Conservation (phyloP, 35 echinoderm and acorn worm species). For the Apostichopus japonicus region DNA sequence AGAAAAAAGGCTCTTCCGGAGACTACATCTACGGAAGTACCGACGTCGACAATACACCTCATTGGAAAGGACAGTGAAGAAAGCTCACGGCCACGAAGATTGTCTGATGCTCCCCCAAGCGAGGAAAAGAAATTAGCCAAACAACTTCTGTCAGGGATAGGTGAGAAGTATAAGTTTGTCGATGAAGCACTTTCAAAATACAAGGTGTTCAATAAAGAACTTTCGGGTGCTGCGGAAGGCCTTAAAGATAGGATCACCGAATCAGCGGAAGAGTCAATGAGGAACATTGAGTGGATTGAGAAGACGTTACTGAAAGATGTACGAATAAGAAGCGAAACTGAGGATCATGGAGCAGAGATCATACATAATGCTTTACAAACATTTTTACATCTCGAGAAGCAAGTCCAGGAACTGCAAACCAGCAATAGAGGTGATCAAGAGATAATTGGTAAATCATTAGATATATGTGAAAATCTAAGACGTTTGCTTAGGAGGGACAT, state of each 20-base stretch:
- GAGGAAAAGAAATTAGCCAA: neutral
- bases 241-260: slow-evolving; percentile 9
- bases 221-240: neutral
- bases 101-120: neutral
- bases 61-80: neutral
- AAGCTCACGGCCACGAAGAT: neutral
- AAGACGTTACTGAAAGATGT: neutral
- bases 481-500: neutral
- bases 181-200: neutral
- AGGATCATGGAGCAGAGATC: slow-evolving; percentile 1
- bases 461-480: neutral
- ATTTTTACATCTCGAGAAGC: neutral
- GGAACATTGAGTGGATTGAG: slow-evolving; percentile 22
- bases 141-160: neutral
- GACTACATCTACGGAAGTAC: neutral
- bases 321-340: neutral
- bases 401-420: neutral
- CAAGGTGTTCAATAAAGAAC: too few species aligned
- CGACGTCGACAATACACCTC: neutral
- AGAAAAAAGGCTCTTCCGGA: neutral
- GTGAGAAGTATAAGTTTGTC: neutral
- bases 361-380: slow-evolving; percentile 29
- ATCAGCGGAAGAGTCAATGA: neutral
- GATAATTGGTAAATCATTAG: slow-evolving; percentile 4
- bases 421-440: neutral